These are phyloP conservation scores for Crocodylus rhombifer DNA, from an alignment of 2,797 vertebrate genomes.

Conservation along the genomic window DNA sequence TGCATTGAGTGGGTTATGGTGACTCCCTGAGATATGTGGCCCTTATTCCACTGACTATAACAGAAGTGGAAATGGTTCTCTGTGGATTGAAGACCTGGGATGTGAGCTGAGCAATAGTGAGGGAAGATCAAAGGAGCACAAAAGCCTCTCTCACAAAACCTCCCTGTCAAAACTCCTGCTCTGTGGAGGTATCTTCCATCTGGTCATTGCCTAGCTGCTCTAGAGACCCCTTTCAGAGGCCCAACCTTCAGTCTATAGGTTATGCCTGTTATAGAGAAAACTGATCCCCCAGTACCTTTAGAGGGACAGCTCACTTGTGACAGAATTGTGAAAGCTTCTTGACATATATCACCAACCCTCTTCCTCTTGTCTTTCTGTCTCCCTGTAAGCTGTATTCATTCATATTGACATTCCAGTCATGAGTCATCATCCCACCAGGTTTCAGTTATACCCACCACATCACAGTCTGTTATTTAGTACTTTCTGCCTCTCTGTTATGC, in stretches of 20 bases:
- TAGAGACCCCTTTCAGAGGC: neutral
- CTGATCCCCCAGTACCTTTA: neutral
- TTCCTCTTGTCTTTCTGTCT: neutral
- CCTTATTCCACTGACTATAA: neutral
- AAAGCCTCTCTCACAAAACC: neutral
- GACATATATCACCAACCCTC: neutral
- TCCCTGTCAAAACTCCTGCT: no score
- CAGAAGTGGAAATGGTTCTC: neutral
- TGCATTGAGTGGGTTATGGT: neutral
- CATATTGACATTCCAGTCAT: neutral
- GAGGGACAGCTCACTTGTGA: fast-evolving
- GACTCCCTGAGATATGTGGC: neutral
- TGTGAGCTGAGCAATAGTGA: neutral
- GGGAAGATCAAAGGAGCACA: neutral
- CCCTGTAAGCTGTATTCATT: neutral
- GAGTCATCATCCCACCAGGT: constrained; percentile 21
- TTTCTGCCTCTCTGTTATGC: neutral
- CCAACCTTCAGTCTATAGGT: fast-evolving
- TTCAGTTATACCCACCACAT: constrained; percentile 27
- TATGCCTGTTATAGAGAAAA: neutral
- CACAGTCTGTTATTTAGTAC: constrained; percentile 27
- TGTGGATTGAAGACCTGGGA: neutral
- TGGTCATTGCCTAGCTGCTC: neutral
- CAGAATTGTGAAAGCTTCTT: constrained; percentile 5
- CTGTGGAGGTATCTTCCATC: neutral